Base-by-base conservation (phyloP, 2,113 vertebrate species). In the Stictonetta naevosa region DNA sequence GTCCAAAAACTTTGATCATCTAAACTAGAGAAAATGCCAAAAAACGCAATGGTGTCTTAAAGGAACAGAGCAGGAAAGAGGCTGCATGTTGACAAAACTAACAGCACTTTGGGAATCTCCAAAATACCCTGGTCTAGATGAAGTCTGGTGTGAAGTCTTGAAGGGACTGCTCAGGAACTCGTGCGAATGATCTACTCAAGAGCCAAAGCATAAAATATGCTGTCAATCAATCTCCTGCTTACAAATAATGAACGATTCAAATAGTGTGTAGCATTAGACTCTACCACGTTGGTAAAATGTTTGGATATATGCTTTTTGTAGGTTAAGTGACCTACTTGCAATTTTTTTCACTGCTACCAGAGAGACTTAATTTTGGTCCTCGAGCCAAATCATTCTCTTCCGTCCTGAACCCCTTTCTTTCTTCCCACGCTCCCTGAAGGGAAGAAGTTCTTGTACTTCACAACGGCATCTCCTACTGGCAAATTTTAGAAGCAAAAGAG, bases 361-460 rank as follows among this genome's bases (percentile, higher is more conserved):
- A 78, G 46, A 81, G 12, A 40, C 52, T 86, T 67, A 40, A 62
- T 88, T 88, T 75, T 84, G 26, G 52, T 92, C 50, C 53, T 87
- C 1, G 10, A 91, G 23, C 38, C 44, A 75, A 55, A 46, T 79
- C 21, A 75, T 50, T 63, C 53, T 26, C 36, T 94, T 80, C 50
- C 55, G 92, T 80, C 80, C 67, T 60, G 67, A 90, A 34, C 53
- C 79, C 36, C 31, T 56, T 62, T 33, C 13, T 29, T 78, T 72
- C 79, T 67, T 74, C 80, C 73, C 83, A 19, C 36, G 44, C 52
- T 66, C 72, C 66, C 80, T 83, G 53, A 42, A 77, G 72, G 80
- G 52, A 29, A 88, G 85, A 60, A 52, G 40, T 73, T 52, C 9
- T 90, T 31, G 13, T 8, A 3, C n/a, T 93, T 92, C 80, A 13